Evolutionary conservation across 2,797 vertebrate species (phyloP).

Genomic region (Falco concolor): DNA sequence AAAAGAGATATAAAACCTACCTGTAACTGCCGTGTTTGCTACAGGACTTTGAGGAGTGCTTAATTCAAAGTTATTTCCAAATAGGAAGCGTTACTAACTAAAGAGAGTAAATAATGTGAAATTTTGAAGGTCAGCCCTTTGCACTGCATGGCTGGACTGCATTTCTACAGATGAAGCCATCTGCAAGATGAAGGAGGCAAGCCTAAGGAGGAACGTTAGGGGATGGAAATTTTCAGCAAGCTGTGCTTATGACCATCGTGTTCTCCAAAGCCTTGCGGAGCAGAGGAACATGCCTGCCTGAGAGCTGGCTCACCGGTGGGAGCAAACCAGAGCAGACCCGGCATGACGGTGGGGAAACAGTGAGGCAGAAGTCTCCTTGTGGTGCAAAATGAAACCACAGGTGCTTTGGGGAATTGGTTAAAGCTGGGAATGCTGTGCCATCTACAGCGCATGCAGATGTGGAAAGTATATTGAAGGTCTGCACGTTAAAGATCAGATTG

Average conservation of each 20-base stretch:
- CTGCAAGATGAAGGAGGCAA: neutral
- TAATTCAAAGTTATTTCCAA: neutral
- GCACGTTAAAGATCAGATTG: neutral
- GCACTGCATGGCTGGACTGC: fast-evolving
- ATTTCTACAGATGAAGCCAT: neutral
- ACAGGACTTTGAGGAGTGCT: neutral
- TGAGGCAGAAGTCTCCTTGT: neutral
- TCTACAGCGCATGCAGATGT: neutral
- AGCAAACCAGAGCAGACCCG: neutral
- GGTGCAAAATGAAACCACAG: neutral
- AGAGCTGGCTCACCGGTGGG: neutral
- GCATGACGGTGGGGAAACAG: neutral
- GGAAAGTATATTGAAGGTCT: neutral
- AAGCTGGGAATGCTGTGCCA: neutral
- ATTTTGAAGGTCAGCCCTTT: neutral
- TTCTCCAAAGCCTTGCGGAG: neutral
- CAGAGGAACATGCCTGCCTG: fast-evolving
- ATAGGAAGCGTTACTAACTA: neutral
- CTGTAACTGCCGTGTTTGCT: neutral
- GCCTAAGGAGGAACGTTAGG: neutral
- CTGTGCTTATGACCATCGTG: neutral
- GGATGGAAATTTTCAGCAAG: neutral
- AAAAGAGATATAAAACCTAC: neutral
- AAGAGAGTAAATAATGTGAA: neutral
- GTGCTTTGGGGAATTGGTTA: neutral